Conservation (phyloP, 1,140 invertebrate species). For the Parapsyche elsis region DNA sequence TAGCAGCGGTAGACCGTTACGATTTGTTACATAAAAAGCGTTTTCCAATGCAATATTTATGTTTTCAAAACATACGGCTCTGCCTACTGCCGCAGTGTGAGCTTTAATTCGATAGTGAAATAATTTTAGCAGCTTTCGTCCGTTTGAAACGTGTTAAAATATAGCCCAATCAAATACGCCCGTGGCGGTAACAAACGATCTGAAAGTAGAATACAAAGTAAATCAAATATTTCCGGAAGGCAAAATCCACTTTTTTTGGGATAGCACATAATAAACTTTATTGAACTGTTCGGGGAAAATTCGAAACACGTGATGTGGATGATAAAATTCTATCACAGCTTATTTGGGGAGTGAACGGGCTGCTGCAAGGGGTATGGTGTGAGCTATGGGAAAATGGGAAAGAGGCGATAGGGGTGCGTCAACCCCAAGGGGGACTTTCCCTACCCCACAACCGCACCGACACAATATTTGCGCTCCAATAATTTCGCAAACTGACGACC, state of each 20-base stretch:
- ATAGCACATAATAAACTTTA: constrained; percentile 55
- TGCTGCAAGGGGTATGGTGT: too few relatives aligned
- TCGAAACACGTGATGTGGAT: constrained; percentile 56
- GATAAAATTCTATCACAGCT: constrained; percentile 53
- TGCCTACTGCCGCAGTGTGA: too few relatives aligned
- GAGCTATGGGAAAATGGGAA: too few relatives aligned
- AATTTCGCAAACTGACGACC: constrained; percentile 52
- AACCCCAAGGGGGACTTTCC: too few relatives aligned
- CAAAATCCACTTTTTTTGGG: constrained; percentile 50
- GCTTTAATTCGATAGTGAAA: too few relatives aligned
- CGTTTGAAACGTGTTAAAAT: not conserved
- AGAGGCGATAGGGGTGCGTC: too few relatives aligned
- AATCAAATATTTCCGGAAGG: constrained; percentile 54
- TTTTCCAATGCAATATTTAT: not conserved
- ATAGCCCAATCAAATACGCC: not conserved
- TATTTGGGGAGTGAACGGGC: constrained; percentile 17
- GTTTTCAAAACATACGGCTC: too few relatives aligned
- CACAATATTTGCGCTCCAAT: constrained; percentile 54
- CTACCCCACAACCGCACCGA: constrained; percentile 13
- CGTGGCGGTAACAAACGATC: constrained; percentile 33
- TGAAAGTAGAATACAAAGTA: constrained; percentile 49
- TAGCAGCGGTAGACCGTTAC: too few relatives aligned
- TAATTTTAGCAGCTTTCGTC: too few relatives aligned
- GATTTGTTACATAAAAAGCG: not conserved
- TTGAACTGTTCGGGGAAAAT: constrained; percentile 53